Conservation (phyloP, 2,113 vertebrate species). For the Prolemur simus region DNA sequence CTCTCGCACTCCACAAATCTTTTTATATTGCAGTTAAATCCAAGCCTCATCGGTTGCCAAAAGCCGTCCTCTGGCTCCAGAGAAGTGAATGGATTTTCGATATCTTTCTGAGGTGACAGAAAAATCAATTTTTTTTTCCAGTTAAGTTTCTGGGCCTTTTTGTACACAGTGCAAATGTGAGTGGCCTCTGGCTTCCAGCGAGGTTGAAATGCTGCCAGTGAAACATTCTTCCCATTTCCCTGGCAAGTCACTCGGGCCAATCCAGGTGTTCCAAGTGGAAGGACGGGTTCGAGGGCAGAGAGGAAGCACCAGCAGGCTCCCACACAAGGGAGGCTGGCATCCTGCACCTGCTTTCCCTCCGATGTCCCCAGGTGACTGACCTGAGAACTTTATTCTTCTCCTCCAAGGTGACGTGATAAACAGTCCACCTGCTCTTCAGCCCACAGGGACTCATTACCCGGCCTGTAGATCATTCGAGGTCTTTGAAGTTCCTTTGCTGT, state of each 20-base stretch:
- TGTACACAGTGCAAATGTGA: not conserved
- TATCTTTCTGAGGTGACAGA: not conserved
- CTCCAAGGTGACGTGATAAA: not conserved
- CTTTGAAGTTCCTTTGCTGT: not conserved
- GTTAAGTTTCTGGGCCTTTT: conserved; percentile 6
- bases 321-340: accelerated
- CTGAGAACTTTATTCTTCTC: not conserved
- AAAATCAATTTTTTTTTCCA: conserved; percentile 5
- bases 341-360: accelerated
- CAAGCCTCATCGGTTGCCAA: not conserved
- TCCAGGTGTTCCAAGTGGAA: accelerated
- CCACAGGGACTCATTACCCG: not conserved
- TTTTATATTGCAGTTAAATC: not conserved
- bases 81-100: not conserved
- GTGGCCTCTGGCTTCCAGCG: not conserved
- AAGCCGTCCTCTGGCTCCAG: not conserved
- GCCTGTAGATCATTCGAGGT: not conserved
- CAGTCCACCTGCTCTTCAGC: not conserved
- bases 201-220: no score
- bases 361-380: accelerated
- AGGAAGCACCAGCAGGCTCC: accelerated
- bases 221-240: not conserved
- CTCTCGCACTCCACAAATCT: accelerated
- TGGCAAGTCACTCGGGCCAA: no score
- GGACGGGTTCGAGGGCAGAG: accelerated